Conservation (phyloP, 2,797 vertebrate genomes). For the Aratinga solstitialis region DNA sequence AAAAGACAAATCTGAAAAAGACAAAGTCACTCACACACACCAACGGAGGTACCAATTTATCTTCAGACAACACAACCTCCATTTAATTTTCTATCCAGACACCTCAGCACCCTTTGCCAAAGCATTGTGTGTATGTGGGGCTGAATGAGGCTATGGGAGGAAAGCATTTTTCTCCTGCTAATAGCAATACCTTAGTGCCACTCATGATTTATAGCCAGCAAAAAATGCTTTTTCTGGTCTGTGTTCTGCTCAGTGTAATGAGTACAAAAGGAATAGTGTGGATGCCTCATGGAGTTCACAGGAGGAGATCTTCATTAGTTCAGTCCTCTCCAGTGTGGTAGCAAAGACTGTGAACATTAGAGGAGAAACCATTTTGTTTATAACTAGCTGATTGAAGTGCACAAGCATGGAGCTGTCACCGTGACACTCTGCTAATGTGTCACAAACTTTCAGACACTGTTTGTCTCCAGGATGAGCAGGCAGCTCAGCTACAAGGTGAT, state of each 20-base stretch:
- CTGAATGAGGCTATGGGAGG: conserved; percentile 9
- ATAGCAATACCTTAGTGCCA: conserved; percentile 42
- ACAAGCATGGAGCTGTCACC: background rate
- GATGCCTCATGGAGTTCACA: conserved; percentile 48
- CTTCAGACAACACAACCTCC: conserved; percentile 46
- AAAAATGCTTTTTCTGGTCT: conserved; percentile 38
- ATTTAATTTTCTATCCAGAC: conserved; percentile 60
- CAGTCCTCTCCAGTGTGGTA: conserved; percentile 7
- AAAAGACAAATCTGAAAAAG: conserved; percentile 51
- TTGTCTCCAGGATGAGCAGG: background rate
- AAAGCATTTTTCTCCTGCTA: conserved; percentile 36
- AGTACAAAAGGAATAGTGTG: conserved; percentile 18
- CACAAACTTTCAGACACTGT: background rate
- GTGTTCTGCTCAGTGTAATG: conserved; percentile 31
- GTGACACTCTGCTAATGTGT: background rate
- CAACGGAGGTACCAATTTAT: conserved; percentile 28
- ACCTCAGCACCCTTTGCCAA: background rate
- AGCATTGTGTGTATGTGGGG: background rate
- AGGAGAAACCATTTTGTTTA: conserved; percentile 45
- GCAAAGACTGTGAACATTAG: conserved; percentile 50
- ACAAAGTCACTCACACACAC: background rate
- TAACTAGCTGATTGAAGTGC: conserved; percentile 56
- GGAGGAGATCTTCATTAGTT: conserved; percentile 57
- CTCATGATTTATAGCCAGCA: conserved; percentile 46
- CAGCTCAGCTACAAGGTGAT: background rate